Percentiles rank a stretch among this genome's conserved stretches.
phyloP scores from a whole-genome alignment of 2,797 vertebrate species.

The Danio aesculapii region DNA sequence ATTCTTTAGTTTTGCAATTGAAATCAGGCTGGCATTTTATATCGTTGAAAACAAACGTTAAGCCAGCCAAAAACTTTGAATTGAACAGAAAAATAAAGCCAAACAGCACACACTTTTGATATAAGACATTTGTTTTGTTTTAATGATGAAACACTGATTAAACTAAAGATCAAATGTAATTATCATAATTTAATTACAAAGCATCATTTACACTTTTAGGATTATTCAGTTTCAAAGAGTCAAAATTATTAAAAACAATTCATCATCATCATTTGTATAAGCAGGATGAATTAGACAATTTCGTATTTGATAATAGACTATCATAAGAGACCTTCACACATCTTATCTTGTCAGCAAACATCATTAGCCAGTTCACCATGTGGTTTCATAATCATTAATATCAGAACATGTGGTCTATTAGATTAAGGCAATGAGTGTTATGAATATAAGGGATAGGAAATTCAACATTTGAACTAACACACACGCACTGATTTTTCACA shows the following conservation, averaged over 20 bases:
- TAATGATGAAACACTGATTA: not conserved
- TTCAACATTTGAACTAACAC: not conserved
- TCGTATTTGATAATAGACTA: not conserved
- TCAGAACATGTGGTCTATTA: conserved; percentile 9
- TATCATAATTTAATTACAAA: too few relatives aligned
- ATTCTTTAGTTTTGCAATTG: too few relatives aligned
- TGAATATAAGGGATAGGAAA: not conserved
- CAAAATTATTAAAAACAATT: not conserved
- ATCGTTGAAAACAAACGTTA: too few relatives aligned
- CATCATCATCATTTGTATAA: not conserved
- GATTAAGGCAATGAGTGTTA: not conserved
- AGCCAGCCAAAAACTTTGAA: not conserved
- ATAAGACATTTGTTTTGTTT: too few relatives aligned
- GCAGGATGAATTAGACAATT: not conserved
- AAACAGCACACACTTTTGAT: too few relatives aligned
- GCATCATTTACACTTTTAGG: not conserved
- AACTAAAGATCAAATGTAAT: not conserved
- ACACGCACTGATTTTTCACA: not conserved
- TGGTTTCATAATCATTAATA: conserved; percentile 13
- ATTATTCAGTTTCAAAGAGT: not conserved
- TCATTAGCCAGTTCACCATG: conserved; percentile 28
- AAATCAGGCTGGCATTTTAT: too few relatives aligned
- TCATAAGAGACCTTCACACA: not conserved
- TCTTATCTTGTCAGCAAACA: not conserved
- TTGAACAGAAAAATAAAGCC: not conserved